Evolutionary conservation across 2,113 vertebrate species (phyloP).

Genomic region (Boleophthalmus pectinirostris): DNA sequence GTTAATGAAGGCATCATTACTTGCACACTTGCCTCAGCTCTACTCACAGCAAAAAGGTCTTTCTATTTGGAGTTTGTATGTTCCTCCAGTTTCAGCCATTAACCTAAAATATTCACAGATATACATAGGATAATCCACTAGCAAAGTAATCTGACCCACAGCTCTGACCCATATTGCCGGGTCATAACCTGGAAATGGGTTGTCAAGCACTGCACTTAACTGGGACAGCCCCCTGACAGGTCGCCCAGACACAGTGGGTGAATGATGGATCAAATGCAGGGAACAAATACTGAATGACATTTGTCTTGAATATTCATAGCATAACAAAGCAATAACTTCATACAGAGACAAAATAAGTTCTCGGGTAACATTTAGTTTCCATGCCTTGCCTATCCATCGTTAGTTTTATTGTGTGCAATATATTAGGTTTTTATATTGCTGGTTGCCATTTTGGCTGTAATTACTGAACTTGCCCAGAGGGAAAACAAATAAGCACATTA

Average conservation of each 20-base stretch:
- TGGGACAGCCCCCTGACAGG: background rate
- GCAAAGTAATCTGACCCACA: too few relatives aligned
- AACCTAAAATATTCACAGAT: too few relatives aligned
- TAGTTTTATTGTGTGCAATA: conserved; percentile 54
- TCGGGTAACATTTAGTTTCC: conserved; percentile 4
- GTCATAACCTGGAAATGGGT: too few relatives aligned
- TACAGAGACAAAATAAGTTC: conserved; percentile 8
- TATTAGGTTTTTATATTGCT: conserved; percentile 48
- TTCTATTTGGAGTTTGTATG: too few relatives aligned
- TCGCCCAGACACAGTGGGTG: background rate
- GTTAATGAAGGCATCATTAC: too few relatives aligned
- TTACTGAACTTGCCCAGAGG: conserved; percentile 71
- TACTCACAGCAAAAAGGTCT: too few relatives aligned
- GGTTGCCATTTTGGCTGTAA: conserved; percentile 74
- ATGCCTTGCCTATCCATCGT: conserved; percentile 35
- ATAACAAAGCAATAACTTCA: conserved; percentile 9
- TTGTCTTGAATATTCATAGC: background rate
- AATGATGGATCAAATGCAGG: background rate
- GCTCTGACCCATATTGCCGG: too few relatives aligned
- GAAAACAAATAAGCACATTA: conserved; percentile 76
- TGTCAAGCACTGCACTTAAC: too few relatives aligned
- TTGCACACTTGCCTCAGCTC: too few relatives aligned
- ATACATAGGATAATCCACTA: too few relatives aligned
- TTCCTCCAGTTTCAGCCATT: too few relatives aligned
- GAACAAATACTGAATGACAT: background rate